Conservation (phyloP, 2,797 vertebrate genomes). For the Labeo calbasu region DNA sequence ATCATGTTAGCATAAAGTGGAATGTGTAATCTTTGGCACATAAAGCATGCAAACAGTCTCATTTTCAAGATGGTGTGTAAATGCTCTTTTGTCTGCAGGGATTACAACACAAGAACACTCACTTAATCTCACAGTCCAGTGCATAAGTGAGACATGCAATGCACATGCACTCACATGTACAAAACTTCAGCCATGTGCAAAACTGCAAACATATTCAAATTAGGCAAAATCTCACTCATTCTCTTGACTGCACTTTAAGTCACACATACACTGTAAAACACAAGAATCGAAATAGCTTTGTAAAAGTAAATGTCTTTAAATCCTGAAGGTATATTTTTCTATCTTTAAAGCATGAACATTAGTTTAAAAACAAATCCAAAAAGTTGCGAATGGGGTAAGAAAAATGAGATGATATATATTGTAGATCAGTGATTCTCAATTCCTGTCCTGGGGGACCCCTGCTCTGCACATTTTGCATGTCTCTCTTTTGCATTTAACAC, state of each 20-base stretch:
- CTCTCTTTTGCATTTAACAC: too few species aligned
- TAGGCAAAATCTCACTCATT: neutral
- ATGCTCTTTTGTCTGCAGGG: neutral
- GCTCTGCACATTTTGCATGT: too few species aligned
- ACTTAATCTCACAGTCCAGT: slow-evolving; percentile 22
- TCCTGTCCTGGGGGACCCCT: too few species aligned
- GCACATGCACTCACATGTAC: slow-evolving; percentile 4
- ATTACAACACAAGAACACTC: slow-evolving; percentile 8
- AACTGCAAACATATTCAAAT: slow-evolving; percentile 2
- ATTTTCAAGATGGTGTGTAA: neutral
- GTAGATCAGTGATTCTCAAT: too few species aligned
- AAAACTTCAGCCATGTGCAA: neutral
- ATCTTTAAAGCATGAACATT: too few species aligned
- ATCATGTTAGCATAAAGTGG: slow-evolving; percentile 25
- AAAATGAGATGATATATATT: too few species aligned
- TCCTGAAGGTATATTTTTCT: too few species aligned
- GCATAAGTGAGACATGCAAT: slow-evolving; percentile 8
- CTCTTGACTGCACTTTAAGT: neutral
- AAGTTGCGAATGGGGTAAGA: too few species aligned
- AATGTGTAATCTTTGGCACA: slow-evolving; percentile 22
- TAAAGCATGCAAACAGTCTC: slow-evolving; percentile 27
- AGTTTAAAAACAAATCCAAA: too few species aligned
- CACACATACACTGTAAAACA: neutral
- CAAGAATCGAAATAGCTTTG: neutral
- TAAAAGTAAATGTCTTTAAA: neutral